These are phyloP conservation scores for Dorcus hopei DNA, from an alignment of 2,888 invertebrate species.

Conservation along the genomic window DNA sequence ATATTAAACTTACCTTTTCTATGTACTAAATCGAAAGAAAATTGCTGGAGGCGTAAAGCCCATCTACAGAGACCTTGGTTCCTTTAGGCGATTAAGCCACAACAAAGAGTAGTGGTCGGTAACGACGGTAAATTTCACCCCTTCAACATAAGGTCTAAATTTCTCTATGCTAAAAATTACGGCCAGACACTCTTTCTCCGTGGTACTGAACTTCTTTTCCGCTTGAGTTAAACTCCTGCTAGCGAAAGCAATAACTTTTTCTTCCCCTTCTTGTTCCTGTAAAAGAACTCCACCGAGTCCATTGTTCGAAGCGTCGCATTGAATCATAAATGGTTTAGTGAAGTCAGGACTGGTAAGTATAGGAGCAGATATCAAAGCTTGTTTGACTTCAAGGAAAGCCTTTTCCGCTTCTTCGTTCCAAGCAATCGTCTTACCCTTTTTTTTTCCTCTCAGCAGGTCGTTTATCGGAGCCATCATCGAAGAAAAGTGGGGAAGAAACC, in stretches of 20 bases:
- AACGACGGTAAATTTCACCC: slow-evolving; percentile 11
- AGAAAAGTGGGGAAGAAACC: slow-evolving; percentile 31
- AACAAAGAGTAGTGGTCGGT: slow-evolving; percentile 10
- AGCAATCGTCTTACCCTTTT: no score
- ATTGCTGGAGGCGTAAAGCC: slow-evolving; percentile 24
- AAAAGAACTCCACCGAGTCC: slow-evolving; percentile 11
- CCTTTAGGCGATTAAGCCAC: slow-evolving; percentile 14
- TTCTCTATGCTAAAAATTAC: slow-evolving; percentile 13
- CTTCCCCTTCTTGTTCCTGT: slow-evolving; percentile 2
- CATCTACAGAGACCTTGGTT: slow-evolving; percentile 26
- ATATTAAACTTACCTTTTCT: slow-evolving; percentile 18
- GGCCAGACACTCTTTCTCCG: slow-evolving; percentile 20
- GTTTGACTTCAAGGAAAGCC: slow-evolving; percentile 12
- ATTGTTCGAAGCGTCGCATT: slow-evolving; percentile 9
- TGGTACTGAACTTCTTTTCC: slow-evolving; percentile 17
- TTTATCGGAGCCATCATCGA: no score
- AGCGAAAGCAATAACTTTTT: no score
- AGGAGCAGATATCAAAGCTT: slow-evolving; percentile 9
- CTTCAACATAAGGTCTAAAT: slow-evolving; percentile 21
- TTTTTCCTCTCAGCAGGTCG: slow-evolving; percentile 22
- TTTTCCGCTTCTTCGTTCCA: slow-evolving; percentile 24
- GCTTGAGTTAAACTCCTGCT: slow-evolving; percentile 9
- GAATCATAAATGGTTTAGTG: slow-evolving; percentile 3
- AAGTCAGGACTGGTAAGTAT: slow-evolving; percentile 16
- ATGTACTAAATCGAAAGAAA: slow-evolving; percentile 22